Evolutionary conservation across 2,113 vertebrate species (phyloP).

Genomic region (Galbula dea): DNA sequence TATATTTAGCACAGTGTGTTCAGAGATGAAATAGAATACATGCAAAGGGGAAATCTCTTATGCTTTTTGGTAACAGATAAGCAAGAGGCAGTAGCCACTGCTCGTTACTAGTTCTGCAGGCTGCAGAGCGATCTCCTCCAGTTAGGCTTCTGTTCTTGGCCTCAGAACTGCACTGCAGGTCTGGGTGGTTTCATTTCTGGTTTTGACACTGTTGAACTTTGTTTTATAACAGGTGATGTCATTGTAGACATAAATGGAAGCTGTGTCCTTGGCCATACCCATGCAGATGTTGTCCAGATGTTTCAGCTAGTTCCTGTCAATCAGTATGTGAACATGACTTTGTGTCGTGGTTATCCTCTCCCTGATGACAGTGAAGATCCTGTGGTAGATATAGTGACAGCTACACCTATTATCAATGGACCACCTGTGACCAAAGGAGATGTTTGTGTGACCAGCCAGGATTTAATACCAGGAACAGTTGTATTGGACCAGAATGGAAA

Average conservation of each 20-base stretch:
- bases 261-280: constrained; percentile 95
- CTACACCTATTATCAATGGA: constrained; percentile 81
- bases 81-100: not conserved
- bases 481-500: constrained; percentile 78
- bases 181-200: rapidly evolving
- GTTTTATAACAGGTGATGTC: constrained; percentile 86
- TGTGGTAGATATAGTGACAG: constrained; percentile 73
- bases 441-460: constrained; percentile 72
- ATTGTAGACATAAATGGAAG: constrained; percentile 93
- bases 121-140: not conserved
- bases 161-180: not conserved
- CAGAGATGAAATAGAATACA: constrained; percentile 2
- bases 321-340: constrained; percentile 92
- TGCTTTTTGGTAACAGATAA: not conserved
- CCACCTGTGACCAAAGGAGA: constrained; percentile 76
- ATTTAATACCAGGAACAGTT: constrained; percentile 70
- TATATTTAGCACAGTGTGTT: constrained; percentile 33
- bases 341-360: constrained; percentile 95
- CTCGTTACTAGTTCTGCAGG: not conserved
- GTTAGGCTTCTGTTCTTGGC: not conserved
- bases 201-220: not conserved
- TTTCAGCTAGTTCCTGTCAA: constrained; percentile 92
- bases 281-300: constrained; percentile 98
- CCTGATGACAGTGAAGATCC: constrained; percentile 87
- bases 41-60: not conserved